Base-by-base conservation (phyloP, 2,797 vertebrate species). In the Buceros bicornis region DNA sequence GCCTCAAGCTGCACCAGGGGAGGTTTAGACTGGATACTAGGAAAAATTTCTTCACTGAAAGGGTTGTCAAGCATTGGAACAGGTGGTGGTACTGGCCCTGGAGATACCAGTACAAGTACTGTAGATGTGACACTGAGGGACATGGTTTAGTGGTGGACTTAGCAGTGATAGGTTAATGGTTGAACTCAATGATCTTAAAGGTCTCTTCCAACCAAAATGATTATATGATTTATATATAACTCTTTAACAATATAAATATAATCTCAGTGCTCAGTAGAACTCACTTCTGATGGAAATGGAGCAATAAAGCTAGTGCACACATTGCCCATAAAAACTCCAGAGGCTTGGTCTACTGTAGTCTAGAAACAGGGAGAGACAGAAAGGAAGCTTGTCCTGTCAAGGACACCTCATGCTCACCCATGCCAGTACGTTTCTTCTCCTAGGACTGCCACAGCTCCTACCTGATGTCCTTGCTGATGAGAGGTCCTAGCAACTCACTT, bases 341-440 rank as follows among this genome's bases (percentile, higher is more conserved):
- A 40, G 87, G 17, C 13, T 51, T 3, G 0, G 20, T 37, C 50
- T 74, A 14, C 2, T 42, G 29, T 43, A 65, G 31, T 18, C 64
- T 35, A 24, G 16, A 37, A 53, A 62, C 9, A 83, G 18, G 20
- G 22, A 50, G 12, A 47, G 29, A 69, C 16, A 61, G 62, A 60
- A 42, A n/a, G 37, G 54, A 74, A 0, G 0, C 8, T 3, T 79
- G 35, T 40, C 8, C 47, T 29, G 35, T 73, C 14, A 25, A 0
- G 15, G 61, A 29, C 35, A 31, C 11, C 15, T 79, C 16, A 1
- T 35, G 19, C 26, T 77, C 29, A 78, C 60, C 56, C 20, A 40
- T 2, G 4, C 31, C 65, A 62, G 11, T 10, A 5, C 22, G 0
- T 20, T 35, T 48, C 47, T 50, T 13, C 73, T 47, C 26, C 48